These are phyloP conservation scores for Epicampocera succincta DNA, from an alignment of 2,888 invertebrate genomes.

Conservation along the genomic window DNA sequence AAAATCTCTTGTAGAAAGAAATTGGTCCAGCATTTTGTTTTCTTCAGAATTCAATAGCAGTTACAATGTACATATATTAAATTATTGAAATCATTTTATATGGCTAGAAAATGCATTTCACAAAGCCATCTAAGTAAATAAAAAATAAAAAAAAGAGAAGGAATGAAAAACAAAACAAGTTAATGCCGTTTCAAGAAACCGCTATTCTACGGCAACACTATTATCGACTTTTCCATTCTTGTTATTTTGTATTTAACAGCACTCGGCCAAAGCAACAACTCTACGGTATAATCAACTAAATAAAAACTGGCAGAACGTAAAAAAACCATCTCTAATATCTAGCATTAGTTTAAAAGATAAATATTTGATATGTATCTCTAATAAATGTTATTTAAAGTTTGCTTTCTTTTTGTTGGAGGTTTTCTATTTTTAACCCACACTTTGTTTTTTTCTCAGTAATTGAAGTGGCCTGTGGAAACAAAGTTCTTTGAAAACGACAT, in stretches of 20 bases:
- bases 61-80: no score
- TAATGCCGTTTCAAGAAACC: conserved; percentile 60
- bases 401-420: conserved; percentile 9
- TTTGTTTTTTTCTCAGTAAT: background rate
- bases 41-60: conserved; percentile 44
- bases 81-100: conserved; percentile 43
- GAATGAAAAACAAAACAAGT: conserved; percentile 51
- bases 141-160: background rate
- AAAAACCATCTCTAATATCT: conserved; percentile 45
- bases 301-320: conserved; percentile 38
- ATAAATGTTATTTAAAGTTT: conserved; percentile 13
- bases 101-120: conserved; percentile 51
- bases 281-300: conserved; percentile 32
- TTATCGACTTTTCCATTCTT: conserved; percentile 36
- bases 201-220: conserved; percentile 49
- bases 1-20: conserved; percentile 6
- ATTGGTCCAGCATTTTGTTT: conserved; percentile 22
- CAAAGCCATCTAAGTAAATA: conserved; percentile 16
- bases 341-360: conserved; percentile 48
- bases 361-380: conserved; percentile 42
- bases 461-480: background rate
- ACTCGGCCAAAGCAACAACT: background rate
- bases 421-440: conserved; percentile 42
- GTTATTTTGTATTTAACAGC: background rate
- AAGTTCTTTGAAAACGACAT: no score